Evolutionary conservation across 2,888 invertebrate species (phyloP).

Genomic region (Ormyrus labotus): DNA sequence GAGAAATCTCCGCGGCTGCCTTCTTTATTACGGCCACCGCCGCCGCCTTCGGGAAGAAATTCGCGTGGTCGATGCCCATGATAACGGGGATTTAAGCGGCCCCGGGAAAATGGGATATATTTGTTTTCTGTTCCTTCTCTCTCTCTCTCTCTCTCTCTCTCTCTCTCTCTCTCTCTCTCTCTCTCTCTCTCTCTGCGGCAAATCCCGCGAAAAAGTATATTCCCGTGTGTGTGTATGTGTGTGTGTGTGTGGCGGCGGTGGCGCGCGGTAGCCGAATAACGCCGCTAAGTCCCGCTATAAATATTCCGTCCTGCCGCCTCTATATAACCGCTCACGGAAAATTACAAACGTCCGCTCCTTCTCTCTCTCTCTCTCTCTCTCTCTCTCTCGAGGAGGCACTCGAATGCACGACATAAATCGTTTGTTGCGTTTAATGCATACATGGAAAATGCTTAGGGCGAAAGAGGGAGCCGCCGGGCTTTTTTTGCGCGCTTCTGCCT

Average conservation of each 20-base stretch:
- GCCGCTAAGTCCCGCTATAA: constrained; percentile 46
- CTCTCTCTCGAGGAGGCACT: too few species aligned
- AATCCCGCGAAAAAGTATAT: constrained; percentile 37
- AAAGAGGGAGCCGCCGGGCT: too few species aligned
- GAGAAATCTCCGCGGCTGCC: neutral
- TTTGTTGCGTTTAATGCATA: constrained; percentile 52
- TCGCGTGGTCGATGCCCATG: constrained; percentile 46
- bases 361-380: too few species aligned
- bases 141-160: too few species aligned
- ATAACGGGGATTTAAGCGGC: constrained; percentile 31
- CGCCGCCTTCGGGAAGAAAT: constrained; percentile 11
- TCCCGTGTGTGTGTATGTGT: constrained; percentile 16
- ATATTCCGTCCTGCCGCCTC: constrained; percentile 13
- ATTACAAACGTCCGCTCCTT: constrained; percentile 31
- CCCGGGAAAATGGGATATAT: constrained; percentile 28
- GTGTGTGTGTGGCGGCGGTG: too few species aligned
- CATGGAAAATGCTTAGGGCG: neutral
- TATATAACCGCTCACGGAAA: constrained; percentile 6
- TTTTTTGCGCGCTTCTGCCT: too few species aligned
- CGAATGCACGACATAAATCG: constrained; percentile 23
- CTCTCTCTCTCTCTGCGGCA: neutral
- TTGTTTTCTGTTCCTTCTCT: neutral
- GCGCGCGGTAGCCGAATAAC: neutral
- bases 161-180: neutral
- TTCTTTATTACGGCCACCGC: too few species aligned